These are phyloP conservation scores for Drosophila nigricruria DNA, from an alignment of 2,888 invertebrate genomes.

Conservation along the genomic window DNA sequence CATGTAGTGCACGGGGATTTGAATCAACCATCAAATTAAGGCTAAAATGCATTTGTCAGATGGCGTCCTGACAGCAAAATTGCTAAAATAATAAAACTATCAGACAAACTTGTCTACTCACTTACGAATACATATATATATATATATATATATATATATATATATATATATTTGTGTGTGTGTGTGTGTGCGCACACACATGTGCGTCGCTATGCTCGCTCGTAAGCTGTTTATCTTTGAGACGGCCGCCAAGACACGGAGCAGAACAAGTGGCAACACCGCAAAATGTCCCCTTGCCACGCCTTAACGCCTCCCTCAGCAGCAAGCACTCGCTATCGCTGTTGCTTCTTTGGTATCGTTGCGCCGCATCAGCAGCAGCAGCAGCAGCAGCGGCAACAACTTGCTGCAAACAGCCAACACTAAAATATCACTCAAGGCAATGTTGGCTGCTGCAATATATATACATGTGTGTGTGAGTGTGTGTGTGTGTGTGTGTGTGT, in stretches of 20 bases:
- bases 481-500: conserved; percentile 20
- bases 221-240: conserved; percentile 53
- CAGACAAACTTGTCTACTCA: conserved; percentile 38
- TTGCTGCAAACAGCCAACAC: conserved; percentile 65
- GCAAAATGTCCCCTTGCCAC: conserved; percentile 46
- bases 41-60: conserved; percentile 66
- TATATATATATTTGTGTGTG: background rate
- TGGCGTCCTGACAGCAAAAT: conserved; percentile 50
- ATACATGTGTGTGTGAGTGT: conserved; percentile 7
- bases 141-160: background rate
- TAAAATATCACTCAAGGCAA: conserved; percentile 75
- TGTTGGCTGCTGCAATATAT: conserved; percentile 12
- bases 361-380: conserved; percentile 23
- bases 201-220: conserved; percentile 28
- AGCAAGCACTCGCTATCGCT: background rate
- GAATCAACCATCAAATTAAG: conserved; percentile 68
- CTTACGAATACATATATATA: background rate
- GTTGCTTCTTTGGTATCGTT: conserved; percentile 8
- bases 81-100: conserved; percentile 61
- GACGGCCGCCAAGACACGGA: conserved; percentile 38
- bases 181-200: background rate
- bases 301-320: background rate
- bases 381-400: conserved; percentile 36
- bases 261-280: conserved; percentile 46
- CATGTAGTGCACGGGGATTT: conserved; percentile 16